Base-by-base conservation (phyloP, 64 coral and sea anemone genomes). In the Porites australiensis region DNA sequence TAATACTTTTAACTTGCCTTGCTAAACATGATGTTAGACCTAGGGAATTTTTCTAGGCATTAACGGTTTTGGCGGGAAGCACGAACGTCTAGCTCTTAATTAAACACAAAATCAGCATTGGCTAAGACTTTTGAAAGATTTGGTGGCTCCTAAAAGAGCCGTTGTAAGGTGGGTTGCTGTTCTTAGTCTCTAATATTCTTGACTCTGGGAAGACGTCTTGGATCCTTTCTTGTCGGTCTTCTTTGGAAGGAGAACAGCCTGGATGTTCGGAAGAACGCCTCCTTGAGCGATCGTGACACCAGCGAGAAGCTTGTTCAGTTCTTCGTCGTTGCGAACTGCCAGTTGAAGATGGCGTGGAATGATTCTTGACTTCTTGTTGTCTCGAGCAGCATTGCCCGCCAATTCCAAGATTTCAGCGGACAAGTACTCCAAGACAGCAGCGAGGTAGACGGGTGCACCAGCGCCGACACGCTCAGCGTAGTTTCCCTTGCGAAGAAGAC, bases 71-170 rank as follows among this genome's bases (percentile, higher is more conserved):
- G 74, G 70, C 74, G 69, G 54, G 71, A 49, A 71, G 76, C 13
- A 2, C 18, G 37, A 48, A 4, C 2, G 18, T 58, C n/a, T 11
- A 58, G 11, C 58, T 8, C 11, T n/a, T 86, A 16, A 19, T 70
- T 73, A 58, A 9, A 6, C 18, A 70, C 57, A 70, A 51, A 81
- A 15, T 21, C 70, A 66, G 19, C 53, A 73, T 43, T 54, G 89
- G 45, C 62, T 19, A 84, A 2, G 58, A 37, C 79, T 64, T 85
- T 85, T 12, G 9, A 18, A n/a, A 13, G 48, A 88, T 58, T 74
- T 93, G 92, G 86, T 93, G 86, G 83, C 91, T 88, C 84, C 83
- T 88, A 93, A 88, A 89, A 69, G 92, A 94, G 92, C 92, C 92
- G 92, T 94, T 94, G 52, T 87, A 44, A 27, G 59, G 3, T 0